phyloP scores from a whole-genome alignment of 2,113 vertebrate genomes.

The Machaerirhynchus nigripectus region DNA sequence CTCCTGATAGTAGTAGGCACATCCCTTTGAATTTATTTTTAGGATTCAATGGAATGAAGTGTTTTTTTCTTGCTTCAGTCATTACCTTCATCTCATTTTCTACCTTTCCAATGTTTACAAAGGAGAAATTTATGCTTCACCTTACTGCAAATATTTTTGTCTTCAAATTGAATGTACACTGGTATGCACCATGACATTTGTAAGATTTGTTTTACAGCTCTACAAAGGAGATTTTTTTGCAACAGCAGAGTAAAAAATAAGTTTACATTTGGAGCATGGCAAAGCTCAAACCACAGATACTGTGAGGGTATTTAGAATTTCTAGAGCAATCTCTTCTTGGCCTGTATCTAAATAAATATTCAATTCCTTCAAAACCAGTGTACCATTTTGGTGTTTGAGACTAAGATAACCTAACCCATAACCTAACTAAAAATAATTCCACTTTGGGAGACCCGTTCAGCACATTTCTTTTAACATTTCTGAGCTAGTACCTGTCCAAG shows the following conservation, averaged over 20 bases:
- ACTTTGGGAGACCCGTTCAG: not conserved
- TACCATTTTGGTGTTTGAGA: not conserved
- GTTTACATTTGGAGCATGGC: not conserved
- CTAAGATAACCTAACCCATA: not conserved
- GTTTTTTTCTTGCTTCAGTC: slow-evolving; percentile 5
- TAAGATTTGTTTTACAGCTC: not conserved
- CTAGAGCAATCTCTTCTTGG: not conserved
- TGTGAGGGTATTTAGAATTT: not conserved
- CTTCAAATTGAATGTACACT: not conserved
- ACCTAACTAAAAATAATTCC: not conserved
- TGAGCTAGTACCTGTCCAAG: not conserved
- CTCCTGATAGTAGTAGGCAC: slow-evolving; percentile 20
- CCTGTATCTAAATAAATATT: not conserved
- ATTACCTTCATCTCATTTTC: slow-evolving; percentile 26
- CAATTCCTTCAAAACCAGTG: not conserved
- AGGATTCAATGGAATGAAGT: slow-evolving; percentile 59
- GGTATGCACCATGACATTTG: not conserved
- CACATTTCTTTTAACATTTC: not conserved
- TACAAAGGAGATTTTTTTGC: not conserved
- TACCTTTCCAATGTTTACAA: not conserved
- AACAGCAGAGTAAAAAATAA: not conserved
- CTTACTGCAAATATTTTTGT: slow-evolving; percentile 9
- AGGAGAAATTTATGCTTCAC: not conserved
- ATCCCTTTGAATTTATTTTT: slow-evolving; percentile 68
- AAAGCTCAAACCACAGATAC: not conserved